These are phyloP conservation scores for Euura saliciscinereae DNA, from an alignment of 1,140 invertebrate genomes.

Conservation along the genomic window DNA sequence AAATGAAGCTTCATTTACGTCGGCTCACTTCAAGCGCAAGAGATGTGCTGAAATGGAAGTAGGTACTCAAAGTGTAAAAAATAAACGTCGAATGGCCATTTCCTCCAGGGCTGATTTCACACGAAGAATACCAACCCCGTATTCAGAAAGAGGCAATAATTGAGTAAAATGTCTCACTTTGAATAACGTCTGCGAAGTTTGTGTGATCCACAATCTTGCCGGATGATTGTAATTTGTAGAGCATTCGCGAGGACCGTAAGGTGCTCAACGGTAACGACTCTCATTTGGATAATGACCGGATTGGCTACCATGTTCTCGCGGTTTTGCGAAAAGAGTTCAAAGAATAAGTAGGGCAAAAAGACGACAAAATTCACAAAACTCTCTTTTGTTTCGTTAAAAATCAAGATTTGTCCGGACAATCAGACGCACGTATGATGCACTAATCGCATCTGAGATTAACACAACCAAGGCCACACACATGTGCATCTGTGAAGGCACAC, in stretches of 20 bases:
- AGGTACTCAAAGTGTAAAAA: too few species aligned
- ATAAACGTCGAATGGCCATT: too few species aligned
- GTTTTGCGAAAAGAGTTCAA: not conserved
- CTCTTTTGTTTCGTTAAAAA: not conserved
- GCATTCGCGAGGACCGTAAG: conserved; percentile 13
- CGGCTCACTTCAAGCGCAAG: too few species aligned
- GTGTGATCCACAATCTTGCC: conserved; percentile 5
- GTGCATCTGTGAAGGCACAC: not conserved
- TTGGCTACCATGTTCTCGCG: conserved; percentile 14
- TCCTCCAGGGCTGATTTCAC: too few species aligned
- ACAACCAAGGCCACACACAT: not conserved
- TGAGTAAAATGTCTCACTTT: conserved; percentile 23
- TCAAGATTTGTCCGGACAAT: too few species aligned
- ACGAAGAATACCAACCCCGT: not conserved
- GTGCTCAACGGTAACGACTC: conserved; percentile 26
- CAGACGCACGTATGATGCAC: too few species aligned
- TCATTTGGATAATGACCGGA: conserved; percentile 30
- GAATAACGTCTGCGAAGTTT: conserved; percentile 9
- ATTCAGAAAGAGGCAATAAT: not conserved
- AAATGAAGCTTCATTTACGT: too few species aligned
- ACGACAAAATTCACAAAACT: not conserved
- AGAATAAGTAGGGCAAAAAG: too few species aligned
- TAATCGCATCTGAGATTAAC: too few species aligned
- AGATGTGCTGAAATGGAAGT: too few species aligned
- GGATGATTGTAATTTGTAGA: conserved; percentile 30